A percentile compares a stretch with the other conserved stretches of the same genome.
Evolutionary conservation across 2,113 vertebrate species (phyloP).

Genomic region (Carollia perspicillata): DNA sequence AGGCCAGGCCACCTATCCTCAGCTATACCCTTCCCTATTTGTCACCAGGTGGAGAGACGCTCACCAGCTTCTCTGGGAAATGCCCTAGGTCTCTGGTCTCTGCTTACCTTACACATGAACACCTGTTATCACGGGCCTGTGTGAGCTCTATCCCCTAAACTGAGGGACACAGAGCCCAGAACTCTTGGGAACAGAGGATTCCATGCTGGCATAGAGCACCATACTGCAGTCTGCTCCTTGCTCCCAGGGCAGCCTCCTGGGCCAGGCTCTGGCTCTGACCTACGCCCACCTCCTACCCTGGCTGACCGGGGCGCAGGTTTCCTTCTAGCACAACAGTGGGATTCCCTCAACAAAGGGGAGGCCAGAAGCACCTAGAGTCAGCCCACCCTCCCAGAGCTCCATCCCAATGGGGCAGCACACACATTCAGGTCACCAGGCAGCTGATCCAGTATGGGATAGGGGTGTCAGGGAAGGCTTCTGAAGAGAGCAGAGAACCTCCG

Average conservation of each 20-base stretch:
- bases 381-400: neutral
- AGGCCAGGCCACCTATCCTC: neutral
- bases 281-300: accelerated
- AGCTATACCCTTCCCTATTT: neutral
- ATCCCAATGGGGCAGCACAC: accelerated
- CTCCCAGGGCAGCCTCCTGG: neutral
- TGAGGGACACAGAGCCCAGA: neutral
- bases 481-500: neutral
- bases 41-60: neutral
- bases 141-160: neutral
- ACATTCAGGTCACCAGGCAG: neutral
- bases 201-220: accelerated
- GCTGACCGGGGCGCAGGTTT: neutral
- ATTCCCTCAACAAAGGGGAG: neutral
- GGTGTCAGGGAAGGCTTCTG: neutral
- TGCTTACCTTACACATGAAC: neutral
- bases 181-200: neutral
- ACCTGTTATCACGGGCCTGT: accelerated
- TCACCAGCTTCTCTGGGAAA: too few relatives aligned
- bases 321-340: too few relatives aligned
- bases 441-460: accelerated
- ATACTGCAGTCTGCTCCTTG: neutral
- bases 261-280: neutral
- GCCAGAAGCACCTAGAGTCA: neutral
- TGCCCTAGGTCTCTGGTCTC: neutral